A percentile compares a stretch with the other conserved stretches of the same genome.
Conservation (phyloP, 2,113 vertebrate species). For the Cyrtonyx montezumae region DNA sequence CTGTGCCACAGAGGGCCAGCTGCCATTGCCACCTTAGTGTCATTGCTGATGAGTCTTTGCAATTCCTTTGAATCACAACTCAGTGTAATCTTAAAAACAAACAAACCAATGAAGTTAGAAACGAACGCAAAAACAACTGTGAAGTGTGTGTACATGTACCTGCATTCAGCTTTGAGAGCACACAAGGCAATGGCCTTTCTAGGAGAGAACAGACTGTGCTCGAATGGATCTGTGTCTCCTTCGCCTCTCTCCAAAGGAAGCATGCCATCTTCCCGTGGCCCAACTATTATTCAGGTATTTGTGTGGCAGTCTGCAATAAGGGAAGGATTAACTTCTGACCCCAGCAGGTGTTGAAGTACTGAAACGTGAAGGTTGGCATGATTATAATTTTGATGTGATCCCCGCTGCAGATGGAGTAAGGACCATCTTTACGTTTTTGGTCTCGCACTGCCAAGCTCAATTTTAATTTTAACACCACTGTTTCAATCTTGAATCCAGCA, state of each 20-base stretch:
- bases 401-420: neutral
- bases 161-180: fast-evolving
- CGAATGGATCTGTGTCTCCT: neutral
- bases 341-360: neutral
- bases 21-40: fast-evolving
- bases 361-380: neutral
- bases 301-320: neutral
- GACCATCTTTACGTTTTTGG: neutral
- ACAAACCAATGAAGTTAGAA: neutral
- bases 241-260: neutral
- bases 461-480: fast-evolving
- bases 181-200: fast-evolving
- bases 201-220: neutral
- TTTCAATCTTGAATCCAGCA: neutral
- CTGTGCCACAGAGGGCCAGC: neutral
- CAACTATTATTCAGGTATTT: fast-evolving
- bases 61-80: neutral
- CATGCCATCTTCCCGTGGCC: neutral
- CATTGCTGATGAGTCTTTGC: neutral
- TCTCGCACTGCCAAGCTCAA: neutral
- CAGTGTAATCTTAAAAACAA: neutral
- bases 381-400: fast-evolving
- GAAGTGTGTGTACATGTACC: too few relatives aligned
- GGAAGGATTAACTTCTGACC: neutral
- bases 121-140: neutral